These are phyloP conservation scores for Elgaria multicarinata DNA, from an alignment of 2,113 vertebrate species.

Conservation along the genomic window DNA sequence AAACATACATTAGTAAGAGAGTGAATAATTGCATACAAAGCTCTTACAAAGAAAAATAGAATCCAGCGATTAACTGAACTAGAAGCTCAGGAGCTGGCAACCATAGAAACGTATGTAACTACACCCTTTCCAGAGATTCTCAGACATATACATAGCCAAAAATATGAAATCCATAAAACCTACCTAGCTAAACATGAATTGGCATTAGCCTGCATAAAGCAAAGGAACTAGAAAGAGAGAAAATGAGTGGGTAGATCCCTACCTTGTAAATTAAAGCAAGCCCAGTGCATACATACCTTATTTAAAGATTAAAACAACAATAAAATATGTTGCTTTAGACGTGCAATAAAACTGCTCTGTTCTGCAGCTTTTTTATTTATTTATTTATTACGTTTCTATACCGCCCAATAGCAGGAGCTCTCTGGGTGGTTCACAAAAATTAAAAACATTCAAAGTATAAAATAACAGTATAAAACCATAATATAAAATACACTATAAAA, in stretches of 20 bases:
- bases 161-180: neutral
- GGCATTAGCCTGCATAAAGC: neutral
- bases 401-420: too few species aligned
- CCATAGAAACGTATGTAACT: neutral
- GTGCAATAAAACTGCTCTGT: too few species aligned
- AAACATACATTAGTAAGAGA: neutral
- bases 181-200: neutral
- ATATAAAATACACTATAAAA: too few species aligned
- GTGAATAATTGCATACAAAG: neutral
- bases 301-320: neutral
- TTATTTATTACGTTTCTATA: too few species aligned
- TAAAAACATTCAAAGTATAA: too few species aligned
- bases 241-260: neutral
- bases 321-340: neutral
- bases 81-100: neutral
- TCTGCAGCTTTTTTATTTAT: too few species aligned
- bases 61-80: neutral
- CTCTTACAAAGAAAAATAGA: neutral
- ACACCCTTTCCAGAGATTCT: neutral
- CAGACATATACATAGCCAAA: neutral
- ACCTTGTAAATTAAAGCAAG: neutral
- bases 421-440: too few species aligned
- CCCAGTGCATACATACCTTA: neutral
- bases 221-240: neutral
- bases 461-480: too few species aligned